These are phyloP conservation scores for Ursus arctos DNA, from an alignment of 2,113 vertebrate species.

Conservation along the genomic window DNA sequence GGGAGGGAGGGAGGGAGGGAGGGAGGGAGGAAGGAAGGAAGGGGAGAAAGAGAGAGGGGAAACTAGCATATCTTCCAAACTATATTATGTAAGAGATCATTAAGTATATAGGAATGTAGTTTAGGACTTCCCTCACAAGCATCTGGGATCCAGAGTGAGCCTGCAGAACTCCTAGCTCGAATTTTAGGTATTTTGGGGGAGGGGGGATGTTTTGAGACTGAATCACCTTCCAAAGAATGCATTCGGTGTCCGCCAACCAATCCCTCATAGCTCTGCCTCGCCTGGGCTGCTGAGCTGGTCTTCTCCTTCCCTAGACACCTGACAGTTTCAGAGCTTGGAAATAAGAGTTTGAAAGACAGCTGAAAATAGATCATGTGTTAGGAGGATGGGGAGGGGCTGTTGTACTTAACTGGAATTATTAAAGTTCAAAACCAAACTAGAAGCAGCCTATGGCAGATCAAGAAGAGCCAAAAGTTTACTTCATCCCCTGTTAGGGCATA, in stretches of 20 bases:
- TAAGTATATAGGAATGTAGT: not conserved
- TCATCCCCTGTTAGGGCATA: not conserved
- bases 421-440: not conserved
- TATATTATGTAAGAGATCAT: not conserved
- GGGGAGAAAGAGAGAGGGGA: not conserved
- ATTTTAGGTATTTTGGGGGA: not conserved
- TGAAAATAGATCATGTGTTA: not conserved
- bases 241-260: not conserved
- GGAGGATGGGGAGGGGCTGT: not conserved
- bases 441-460: not conserved
- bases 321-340: not conserved
- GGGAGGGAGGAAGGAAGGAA: too few relatives aligned
- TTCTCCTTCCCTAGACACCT: not conserved
- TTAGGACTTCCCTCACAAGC: not conserved
- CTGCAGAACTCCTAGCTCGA: not conserved
- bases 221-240: not conserved
- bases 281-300: not conserved
- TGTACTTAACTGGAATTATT: not conserved
- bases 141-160: not conserved
- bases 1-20: too few relatives aligned
- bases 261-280: not conserved
- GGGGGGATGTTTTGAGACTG: not conserved
- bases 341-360: not conserved
- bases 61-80: not conserved
- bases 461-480: not conserved